Evolutionary conservation across 64 coral and sea anemone species (phyloP).

Genomic region (Dendronephthya gigantea): DNA sequence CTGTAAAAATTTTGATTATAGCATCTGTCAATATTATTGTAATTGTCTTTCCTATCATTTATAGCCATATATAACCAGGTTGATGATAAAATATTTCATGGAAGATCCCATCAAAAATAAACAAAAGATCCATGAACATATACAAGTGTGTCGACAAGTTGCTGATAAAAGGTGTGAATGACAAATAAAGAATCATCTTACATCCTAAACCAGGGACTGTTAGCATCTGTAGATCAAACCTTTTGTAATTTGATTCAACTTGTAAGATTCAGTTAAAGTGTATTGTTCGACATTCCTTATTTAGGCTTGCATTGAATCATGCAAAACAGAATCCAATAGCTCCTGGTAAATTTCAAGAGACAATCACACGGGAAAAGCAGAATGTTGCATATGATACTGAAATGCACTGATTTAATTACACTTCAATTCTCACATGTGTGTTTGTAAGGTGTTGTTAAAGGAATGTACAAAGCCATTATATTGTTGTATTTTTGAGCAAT

Average conservation of each 20-base stretch:
- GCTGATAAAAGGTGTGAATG: constrained; percentile 6
- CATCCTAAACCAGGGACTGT: no score
- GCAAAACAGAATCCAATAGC: neutral
- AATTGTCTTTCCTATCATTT: neutral
- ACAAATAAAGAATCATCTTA: neutral
- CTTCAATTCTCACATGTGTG: neutral
- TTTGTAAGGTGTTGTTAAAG: no score
- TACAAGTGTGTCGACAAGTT: neutral
- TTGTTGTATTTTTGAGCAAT: no score
- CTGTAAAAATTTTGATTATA: neutral
- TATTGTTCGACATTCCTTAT: no score
- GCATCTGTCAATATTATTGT: neutral
- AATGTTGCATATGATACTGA: neutral
- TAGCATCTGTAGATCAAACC: no score
- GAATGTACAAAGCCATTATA: no score
- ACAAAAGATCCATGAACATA: constrained; percentile 3
- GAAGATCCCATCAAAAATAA: constrained; percentile 2
- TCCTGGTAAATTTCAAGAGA: neutral
- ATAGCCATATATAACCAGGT: neutral
- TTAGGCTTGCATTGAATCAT: neutral
- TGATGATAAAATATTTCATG: neutral
- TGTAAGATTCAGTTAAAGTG: no score
- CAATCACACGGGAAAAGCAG: neutral
- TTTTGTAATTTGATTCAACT: no score
- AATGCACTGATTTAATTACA: neutral